These are phyloP conservation scores for Rhinatrema bivittatum DNA, from an alignment of 2,797 vertebrate genomes.

Conservation along the genomic window DNA sequence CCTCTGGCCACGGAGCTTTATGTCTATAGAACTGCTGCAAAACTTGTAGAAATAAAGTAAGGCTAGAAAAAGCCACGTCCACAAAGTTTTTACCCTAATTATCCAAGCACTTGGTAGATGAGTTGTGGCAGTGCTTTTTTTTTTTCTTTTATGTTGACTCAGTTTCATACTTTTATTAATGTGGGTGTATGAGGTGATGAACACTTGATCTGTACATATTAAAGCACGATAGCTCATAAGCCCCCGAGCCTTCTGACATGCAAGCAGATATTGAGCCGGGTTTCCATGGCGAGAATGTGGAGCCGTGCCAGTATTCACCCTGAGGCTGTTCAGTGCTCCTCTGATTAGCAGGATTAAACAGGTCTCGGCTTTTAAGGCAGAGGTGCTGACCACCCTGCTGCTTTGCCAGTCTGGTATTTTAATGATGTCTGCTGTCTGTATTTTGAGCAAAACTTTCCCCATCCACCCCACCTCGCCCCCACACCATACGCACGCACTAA, in stretches of 20 bases:
- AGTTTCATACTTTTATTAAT: background rate
- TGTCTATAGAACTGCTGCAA: no score
- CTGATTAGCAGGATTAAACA: background rate
- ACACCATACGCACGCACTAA: no score
- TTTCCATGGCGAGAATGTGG: conserved; percentile 10
- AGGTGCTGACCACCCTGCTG: background rate
- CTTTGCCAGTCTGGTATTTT: conserved; percentile 1
- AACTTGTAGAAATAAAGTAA: no score
- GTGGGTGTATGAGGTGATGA: background rate
- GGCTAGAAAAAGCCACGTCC: no score
- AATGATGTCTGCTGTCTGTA: no score
- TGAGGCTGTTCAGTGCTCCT: background rate
- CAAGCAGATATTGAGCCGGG: background rate
- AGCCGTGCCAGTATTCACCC: background rate
- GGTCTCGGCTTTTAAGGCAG: background rate
- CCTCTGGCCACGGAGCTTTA: no score
- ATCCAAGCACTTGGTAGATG: no score
- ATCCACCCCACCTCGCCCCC: no score
- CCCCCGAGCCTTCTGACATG: background rate
- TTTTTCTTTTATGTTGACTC: no score
- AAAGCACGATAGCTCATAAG: background rate
- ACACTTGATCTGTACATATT: background rate
- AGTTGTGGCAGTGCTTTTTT: no score
- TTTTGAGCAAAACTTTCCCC: no score
- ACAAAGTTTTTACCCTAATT: no score